Evolutionary conservation across 2,888 invertebrate species (phyloP), one percentile per base, ranked within the genome.

Genomic region (Dryobotodes eremita): DNA sequence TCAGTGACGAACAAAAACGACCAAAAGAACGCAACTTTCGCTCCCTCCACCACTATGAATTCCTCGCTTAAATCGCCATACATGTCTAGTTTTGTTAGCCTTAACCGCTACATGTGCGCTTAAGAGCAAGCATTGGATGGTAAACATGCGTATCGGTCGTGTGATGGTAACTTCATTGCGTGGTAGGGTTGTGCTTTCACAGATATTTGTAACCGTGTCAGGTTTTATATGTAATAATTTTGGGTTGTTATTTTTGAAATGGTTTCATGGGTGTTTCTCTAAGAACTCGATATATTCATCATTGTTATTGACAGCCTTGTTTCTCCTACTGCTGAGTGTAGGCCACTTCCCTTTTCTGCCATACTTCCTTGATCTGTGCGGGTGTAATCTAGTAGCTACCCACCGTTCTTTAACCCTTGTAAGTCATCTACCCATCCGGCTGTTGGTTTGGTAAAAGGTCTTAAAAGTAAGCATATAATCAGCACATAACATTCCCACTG

Each of bases 171-270:
- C 50, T 64, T 26, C 15, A 59, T 59, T 17, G 53, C 61, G 48
- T 78, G 53, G 84, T 84, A 75, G 42, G 15, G 48, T 46, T 55
- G 75, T 84, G 86, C 88, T 88, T 88, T 88, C 89, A 82, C 88
- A 79, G 77, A 82, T 75, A 57, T 77, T 71, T 71, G 61, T 65
- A 82, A 79, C 57, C 53, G 48, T 89, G 82, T 73, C 79, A 71
- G 55, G 50, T 65, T 81, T 82, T 82, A 87, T 78, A 77, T 69
- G 59, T 77, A 87, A 85, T 77, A 42, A 17, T 77, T 77, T 48
- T 75, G 73, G 20, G 65, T 72, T 70, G 57, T 55, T 77, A 57
- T 79, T 77, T 71, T 70, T 66, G 42, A 46, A 8, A 46, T 48
- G 42, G 17, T 50, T 64, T 74, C 26, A 62, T 55, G 57, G 26